Conservation (phyloP, 1,140 invertebrate genomes). For the Cydia pomonella region DNA sequence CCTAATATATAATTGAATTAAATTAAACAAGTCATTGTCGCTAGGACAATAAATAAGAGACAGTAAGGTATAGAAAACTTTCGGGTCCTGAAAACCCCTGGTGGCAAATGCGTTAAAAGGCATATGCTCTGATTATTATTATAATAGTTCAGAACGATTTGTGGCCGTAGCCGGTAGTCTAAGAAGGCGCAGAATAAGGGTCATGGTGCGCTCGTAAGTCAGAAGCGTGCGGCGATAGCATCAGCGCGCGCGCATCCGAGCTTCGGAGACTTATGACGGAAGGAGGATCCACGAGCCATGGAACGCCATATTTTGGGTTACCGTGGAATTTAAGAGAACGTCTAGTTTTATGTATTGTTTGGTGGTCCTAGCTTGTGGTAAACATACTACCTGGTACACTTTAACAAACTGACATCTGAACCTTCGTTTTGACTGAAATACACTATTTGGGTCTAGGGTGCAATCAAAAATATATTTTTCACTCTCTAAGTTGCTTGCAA, state of each 20-base stretch:
- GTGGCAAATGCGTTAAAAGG: too few relatives aligned
- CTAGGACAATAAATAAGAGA: too few relatives aligned
- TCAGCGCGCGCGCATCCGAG: constrained; percentile 17
- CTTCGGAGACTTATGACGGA: constrained; percentile 15
- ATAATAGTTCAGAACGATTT: background rate
- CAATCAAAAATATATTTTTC: too few relatives aligned
- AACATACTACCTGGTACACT: too few relatives aligned
- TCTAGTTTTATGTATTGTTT: background rate
- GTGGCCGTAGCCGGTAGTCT: background rate
- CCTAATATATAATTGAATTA: too few relatives aligned
- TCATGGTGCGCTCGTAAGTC: constrained; percentile 10
- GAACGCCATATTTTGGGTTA: constrained; percentile 3
- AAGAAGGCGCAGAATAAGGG: constrained; percentile 29
- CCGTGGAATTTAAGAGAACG: background rate
- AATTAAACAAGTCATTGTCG: too few relatives aligned
- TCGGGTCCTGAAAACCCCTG: too few relatives aligned
- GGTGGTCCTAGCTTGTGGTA: background rate
- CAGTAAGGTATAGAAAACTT: too few relatives aligned
- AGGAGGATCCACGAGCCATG: constrained; percentile 11
- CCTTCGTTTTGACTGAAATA: too few relatives aligned
- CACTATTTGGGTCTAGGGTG: too few relatives aligned
- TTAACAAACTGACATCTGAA: too few relatives aligned
- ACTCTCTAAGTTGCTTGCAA: too few relatives aligned
- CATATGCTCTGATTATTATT: background rate
- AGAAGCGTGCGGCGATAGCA: constrained; percentile 21